phyloP scores from a whole-genome alignment of 2,113 vertebrate genomes.

The Uria lomvia region DNA sequence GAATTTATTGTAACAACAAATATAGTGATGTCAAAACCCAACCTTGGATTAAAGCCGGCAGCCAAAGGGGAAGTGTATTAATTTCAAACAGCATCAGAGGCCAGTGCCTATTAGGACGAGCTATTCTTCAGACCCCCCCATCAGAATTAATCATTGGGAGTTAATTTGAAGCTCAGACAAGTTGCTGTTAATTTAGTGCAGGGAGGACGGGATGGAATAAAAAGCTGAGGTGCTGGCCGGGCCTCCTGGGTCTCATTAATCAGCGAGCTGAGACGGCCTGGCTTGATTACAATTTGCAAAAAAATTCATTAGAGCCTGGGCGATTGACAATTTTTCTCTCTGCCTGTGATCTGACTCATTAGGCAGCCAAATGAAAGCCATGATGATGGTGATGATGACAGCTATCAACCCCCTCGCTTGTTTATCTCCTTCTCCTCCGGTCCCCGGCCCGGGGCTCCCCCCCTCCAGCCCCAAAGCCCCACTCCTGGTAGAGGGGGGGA shows the following conservation, averaged over 20 bases:
- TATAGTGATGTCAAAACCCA: conserved; percentile 84
- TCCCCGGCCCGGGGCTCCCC: conserved; percentile 44
- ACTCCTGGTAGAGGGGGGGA: background rate
- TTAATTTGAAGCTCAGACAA: conserved; percentile 96
- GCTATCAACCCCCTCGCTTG: conserved; percentile 79
- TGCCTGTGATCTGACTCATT: conserved; percentile 85
- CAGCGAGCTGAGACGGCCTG: conserved; percentile 86
- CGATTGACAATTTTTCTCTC: conserved; percentile 90
- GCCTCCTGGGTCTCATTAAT: conserved; percentile 91
- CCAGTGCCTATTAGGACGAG: conserved; percentile 85
- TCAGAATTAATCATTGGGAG: conserved; percentile 94
- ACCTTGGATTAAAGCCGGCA: conserved; percentile 82
- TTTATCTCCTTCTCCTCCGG: conserved; percentile 80
- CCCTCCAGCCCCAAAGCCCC: background rate
- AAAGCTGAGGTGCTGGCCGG: conserved; percentile 81
- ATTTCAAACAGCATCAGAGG: conserved; percentile 83
- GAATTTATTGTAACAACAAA: conserved; percentile 87
- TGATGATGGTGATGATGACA: conserved; percentile 81
- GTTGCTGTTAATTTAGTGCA: conserved; percentile 94
- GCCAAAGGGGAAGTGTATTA: conserved; percentile 82
- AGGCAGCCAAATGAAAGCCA: conserved; percentile 87
- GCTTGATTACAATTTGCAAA: conserved; percentile 98
- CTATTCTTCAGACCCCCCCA: conserved; percentile 86
- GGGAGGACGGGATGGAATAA: conserved; percentile 83
- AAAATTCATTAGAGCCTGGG: conserved; percentile 91